Conservation (phyloP, 2,888 invertebrate genomes). For the Amblyjoppa proteus region DNA sequence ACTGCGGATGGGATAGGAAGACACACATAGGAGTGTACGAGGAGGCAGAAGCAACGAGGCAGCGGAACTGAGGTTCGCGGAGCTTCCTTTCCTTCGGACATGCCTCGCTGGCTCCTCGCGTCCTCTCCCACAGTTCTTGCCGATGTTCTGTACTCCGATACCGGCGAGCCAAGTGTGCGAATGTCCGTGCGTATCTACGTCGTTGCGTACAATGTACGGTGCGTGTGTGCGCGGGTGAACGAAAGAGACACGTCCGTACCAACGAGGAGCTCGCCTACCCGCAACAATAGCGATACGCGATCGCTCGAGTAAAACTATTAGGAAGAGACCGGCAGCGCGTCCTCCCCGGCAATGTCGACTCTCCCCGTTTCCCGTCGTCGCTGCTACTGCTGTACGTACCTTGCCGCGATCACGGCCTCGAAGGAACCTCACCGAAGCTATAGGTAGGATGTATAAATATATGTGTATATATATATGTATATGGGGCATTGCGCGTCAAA, state of each 20-base stretch:
- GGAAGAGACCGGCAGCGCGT: conserved; percentile 71
- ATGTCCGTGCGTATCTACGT: conserved; percentile 25
- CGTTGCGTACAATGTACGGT: neutral
- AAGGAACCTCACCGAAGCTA: conserved; percentile 46
- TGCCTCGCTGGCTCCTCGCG: conserved; percentile 82
- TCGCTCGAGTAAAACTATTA: conserved; percentile 76
- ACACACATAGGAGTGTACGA: conserved; percentile 60
- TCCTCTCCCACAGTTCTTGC: conserved; percentile 83
- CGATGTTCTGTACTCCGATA: conserved; percentile 58
- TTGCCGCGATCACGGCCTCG: conserved; percentile 45
- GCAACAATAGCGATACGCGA: conserved; percentile 79
- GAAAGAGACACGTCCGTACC: neutral
- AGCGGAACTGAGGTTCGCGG: conserved; percentile 85
- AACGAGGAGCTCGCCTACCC: conserved; percentile 57
- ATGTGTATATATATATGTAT: neutral
- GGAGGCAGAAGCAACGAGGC: conserved; percentile 78
- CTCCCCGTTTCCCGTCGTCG: conserved; percentile 60
- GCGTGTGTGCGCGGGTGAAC: neutral
- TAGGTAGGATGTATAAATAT: conserved; percentile 6
- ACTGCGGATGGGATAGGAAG: conserved; percentile 61
- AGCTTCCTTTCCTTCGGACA: conserved; percentile 84
- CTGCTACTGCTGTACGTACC: conserved; percentile 2
- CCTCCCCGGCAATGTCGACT: conserved; percentile 32
- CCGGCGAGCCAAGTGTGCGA: conserved; percentile 21
- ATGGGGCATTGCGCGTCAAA: no score